These are phyloP conservation scores for Tylochromis polylepis DNA, from an alignment of 2,113 vertebrate genomes.

Conservation along the genomic window DNA sequence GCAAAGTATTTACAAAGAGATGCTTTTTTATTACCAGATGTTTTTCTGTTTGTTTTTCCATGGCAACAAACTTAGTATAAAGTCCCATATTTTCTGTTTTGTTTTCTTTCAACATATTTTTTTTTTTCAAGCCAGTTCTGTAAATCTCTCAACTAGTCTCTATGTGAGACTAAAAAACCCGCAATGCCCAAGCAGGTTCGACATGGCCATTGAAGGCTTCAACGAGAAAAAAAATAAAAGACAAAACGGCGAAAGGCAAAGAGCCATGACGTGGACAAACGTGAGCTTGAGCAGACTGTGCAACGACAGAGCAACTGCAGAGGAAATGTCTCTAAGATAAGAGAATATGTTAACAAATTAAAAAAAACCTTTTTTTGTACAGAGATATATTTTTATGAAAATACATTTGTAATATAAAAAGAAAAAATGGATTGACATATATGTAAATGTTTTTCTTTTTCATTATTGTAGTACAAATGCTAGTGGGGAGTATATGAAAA, in stretches of 20 bases:
- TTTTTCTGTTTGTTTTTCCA: constrained; percentile 18
- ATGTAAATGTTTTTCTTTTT: constrained; percentile 90
- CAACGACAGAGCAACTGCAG: constrained; percentile 23
- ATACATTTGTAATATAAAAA: constrained; percentile 98
- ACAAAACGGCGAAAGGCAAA: constrained; percentile 16
- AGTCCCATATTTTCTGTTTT: background rate
- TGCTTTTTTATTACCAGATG: constrained; percentile 19
- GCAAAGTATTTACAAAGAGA: constrained; percentile 16
- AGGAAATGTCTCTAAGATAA: constrained; percentile 53
- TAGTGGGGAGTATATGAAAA: constrained; percentile 82
- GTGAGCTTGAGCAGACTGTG: constrained; percentile 45
- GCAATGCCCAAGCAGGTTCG: background rate
- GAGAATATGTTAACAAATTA: constrained; percentile 64
- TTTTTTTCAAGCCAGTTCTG: constrained; percentile 13
- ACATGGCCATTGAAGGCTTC: constrained; percentile 21
- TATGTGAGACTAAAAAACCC: constrained; percentile 7
- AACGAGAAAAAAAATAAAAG: constrained; percentile 7
- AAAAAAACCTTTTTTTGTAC: constrained; percentile 85
- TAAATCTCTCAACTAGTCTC: constrained; percentile 17
- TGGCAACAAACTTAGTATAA: background rate
- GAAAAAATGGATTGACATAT: constrained; percentile 79
- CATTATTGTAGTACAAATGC: constrained; percentile 94
- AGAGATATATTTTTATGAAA: constrained; percentile 99
- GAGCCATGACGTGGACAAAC: constrained; percentile 12
- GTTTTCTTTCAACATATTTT: background rate